These are phyloP conservation scores for Acanthis flammea DNA, from an alignment of 2,797 vertebrate species.

Conservation along the genomic window DNA sequence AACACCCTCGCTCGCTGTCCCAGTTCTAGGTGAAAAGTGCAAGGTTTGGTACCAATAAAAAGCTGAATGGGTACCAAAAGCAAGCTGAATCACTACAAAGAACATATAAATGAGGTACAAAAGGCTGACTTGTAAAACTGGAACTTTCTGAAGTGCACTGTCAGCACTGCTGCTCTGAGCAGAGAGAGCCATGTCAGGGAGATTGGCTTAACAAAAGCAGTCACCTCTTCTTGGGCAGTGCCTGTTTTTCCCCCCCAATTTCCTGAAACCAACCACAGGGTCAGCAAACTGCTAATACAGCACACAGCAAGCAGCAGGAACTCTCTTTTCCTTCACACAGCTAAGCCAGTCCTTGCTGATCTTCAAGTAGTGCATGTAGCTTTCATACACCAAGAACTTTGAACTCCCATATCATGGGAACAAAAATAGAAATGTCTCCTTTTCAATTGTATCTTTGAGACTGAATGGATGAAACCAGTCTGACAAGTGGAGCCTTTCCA, in stretches of 20 bases:
- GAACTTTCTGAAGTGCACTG: background rate
- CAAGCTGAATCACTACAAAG: background rate
- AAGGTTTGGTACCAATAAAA: background rate
- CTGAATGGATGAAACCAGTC: background rate
- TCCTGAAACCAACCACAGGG: background rate
- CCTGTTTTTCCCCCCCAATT: background rate
- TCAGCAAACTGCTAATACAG: background rate
- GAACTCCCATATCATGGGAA: background rate
- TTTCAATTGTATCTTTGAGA: background rate
- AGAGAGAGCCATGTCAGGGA: background rate
- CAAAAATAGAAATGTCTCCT: background rate
- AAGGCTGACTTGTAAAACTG: background rate
- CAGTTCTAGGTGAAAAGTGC: background rate
- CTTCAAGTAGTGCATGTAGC: accelerated
- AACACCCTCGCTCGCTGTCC: background rate
- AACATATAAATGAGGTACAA: background rate
- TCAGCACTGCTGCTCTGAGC: background rate
- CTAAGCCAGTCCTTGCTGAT: background rate
- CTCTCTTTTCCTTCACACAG: background rate
- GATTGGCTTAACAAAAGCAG: background rate
- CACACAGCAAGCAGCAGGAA: background rate
- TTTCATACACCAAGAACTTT: background rate
- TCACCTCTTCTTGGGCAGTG: background rate
- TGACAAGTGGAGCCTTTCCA: background rate
- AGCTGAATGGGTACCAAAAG: background rate